Conservation (phyloP, 2,888 invertebrate species). For the Mythimna albipuncta region DNA sequence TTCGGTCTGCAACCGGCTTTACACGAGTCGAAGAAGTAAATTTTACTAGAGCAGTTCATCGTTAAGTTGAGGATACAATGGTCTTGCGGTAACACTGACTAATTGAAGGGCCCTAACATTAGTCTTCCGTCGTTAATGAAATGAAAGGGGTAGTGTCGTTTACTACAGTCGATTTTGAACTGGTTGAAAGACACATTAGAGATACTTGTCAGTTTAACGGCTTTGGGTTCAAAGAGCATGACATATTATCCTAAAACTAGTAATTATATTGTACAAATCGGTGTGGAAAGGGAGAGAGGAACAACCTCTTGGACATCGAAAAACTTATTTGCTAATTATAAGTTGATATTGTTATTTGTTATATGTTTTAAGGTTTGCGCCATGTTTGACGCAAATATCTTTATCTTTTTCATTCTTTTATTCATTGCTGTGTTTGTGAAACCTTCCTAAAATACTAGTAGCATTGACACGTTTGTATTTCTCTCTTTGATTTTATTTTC, state of each 20-base stretch:
- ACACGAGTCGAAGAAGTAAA: constrained; percentile 25
- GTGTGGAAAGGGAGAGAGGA: background rate
- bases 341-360: too few relatives aligned
- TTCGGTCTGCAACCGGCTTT: background rate
- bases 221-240: background rate
- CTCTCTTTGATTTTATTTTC: background rate
- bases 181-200: constrained; percentile 17
- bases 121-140: constrained; percentile 56
- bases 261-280: too few relatives aligned
- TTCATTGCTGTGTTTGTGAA: background rate
- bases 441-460: background rate
- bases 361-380: too few relatives aligned
- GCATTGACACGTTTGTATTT: background rate
- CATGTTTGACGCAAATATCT: too few relatives aligned
- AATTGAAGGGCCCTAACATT: constrained; percentile 59
- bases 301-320: background rate
- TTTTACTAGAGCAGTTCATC: constrained; percentile 46
- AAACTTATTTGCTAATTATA: too few relatives aligned
- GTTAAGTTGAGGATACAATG: constrained; percentile 51
- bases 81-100: constrained; percentile 58
- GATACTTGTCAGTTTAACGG: constrained; percentile 5
- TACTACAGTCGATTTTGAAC: constrained; percentile 45
- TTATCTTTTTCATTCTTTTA: too few relatives aligned
- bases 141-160: constrained; percentile 62
- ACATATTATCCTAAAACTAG: too few relatives aligned